phyloP scores from a whole-genome alignment of 2,113 vertebrate genomes.

The Conger conger region DNA sequence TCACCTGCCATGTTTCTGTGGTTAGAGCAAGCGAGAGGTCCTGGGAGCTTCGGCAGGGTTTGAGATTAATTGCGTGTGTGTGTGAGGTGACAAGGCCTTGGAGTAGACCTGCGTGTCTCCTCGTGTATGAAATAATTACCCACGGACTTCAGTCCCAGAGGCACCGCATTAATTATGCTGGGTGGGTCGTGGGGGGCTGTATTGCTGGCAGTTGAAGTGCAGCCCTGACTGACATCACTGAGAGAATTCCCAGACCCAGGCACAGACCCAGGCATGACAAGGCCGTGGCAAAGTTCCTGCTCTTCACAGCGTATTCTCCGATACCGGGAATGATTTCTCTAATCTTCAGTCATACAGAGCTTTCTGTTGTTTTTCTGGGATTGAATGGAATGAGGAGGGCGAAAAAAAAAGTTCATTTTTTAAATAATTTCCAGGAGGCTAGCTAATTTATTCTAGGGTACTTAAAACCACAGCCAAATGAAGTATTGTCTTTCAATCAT shows the following conservation, averaged over 20 bases:
- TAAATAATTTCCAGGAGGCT: too few species aligned
- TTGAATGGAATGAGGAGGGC: too few species aligned
- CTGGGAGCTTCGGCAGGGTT: conserved; percentile 33
- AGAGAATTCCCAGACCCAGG: not conserved
- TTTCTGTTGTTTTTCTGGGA: too few species aligned
- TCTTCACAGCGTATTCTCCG: too few species aligned
- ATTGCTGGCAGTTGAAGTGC: not conserved
- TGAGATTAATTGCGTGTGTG: conserved; percentile 66
- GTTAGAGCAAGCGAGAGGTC: not conserved
- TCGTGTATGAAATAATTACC: conserved; percentile 63
- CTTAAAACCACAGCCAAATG: not conserved
- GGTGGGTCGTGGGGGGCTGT: conserved; percentile 30
- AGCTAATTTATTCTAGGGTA: not conserved
- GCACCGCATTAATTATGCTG: conserved; percentile 53
- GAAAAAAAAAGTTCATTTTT: too few species aligned
- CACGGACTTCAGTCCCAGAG: conserved; percentile 56
- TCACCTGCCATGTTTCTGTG: not conserved
- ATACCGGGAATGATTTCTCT: too few species aligned
- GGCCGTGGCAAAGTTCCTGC: too few species aligned
- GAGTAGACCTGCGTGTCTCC: conserved; percentile 62
- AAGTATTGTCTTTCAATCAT: not conserved
- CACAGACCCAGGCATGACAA: too few species aligned
- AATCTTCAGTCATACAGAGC: too few species aligned
- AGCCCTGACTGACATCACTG: not conserved
- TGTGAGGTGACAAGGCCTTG: conserved; percentile 67